Base-by-base conservation (phyloP, 2,797 vertebrate genomes). In the Sebastes umbrosus region DNA sequence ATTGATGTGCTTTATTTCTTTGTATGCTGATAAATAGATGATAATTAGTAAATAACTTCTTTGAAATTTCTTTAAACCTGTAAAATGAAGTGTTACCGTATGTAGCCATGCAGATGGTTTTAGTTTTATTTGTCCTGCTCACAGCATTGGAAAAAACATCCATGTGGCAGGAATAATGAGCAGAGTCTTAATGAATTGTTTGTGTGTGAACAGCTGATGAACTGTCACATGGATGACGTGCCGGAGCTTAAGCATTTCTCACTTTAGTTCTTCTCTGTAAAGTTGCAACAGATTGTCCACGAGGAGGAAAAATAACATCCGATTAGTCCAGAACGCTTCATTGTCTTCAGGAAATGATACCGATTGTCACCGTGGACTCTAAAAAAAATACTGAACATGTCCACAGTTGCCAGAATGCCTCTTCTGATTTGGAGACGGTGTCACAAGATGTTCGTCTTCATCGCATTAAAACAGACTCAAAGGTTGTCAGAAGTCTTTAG, bases 271-370 rank as follows among this genome's bases (percentile, higher is more conserved):
- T 43, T 43, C 36, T 16, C 1, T 43, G 39, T 43, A 6, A 43
- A 6, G 8, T 63, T 59, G 14, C 24, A 60, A 32, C 57, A 70
- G 31, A 50, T 80, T 74, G 60, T 79, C 55, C 14, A 59, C 3
- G 3, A 24, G 8, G 31, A 22, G 29, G 50, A 60, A 73, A 14
- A 58, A n/a, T 10, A 11, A 34, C 5, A 0, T 64, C 24, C 10
- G 12, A n/a, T 39, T 16, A 20, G 13, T 55, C 18, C n/a, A 55
- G 13, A 57, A 18, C 2, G 4, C 39, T 6, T 43, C n/a, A 39
- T 43, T 79, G 25, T 77, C 71, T 13, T 8, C 20, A 39, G 54
- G 24, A 63, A 73, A 62, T 62, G 4, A 52, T 13, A 12, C 5
- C 66, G 27, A 70, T 59, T 77, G 31, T 81, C 52, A 46, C 6